Percentiles rank a stretch among this genome's conserved stretches.
Conservation (phyloP, 2,113 vertebrate genomes). For the Dipodomys spectabilis region DNA sequence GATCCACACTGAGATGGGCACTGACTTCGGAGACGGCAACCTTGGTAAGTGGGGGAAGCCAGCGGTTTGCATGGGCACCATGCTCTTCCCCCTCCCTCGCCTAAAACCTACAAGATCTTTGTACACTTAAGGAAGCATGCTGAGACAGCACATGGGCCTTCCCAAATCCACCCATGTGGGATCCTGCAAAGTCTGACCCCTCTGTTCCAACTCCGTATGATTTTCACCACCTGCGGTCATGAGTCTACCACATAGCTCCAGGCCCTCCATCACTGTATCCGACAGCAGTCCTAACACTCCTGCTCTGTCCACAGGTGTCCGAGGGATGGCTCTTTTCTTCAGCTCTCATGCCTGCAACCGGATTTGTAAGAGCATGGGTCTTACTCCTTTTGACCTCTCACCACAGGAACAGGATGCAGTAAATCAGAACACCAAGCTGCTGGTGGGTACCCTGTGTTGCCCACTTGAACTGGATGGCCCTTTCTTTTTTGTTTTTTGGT, state of each 20-base stretch:
- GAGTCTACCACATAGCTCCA: not conserved
- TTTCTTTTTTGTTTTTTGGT: no score
- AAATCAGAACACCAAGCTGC: constrained; percentile 92
- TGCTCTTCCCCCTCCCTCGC: no score
- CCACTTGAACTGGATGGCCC: accelerated
- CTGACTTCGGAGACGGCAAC: constrained; percentile 98
- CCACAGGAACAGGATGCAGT: constrained; percentile 89
- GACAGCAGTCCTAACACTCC: not conserved
- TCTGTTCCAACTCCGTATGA: not conserved
- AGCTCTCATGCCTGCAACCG: constrained; percentile 97
- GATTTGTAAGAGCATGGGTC: constrained; percentile 96
- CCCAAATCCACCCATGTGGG: no score
- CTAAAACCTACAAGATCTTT: not conserved
- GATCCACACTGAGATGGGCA: constrained; percentile 95
- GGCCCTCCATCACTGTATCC: not conserved
- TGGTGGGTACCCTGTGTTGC: constrained; percentile 87
- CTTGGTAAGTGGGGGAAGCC: constrained; percentile 88
- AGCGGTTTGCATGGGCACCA: accelerated
- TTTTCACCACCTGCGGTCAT: accelerated
- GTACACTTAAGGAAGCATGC: not conserved
- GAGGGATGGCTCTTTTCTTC: constrained; percentile 99
- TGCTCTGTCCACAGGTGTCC: constrained; percentile 89
- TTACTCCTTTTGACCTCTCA: constrained; percentile 94
- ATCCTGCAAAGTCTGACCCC: not conserved
- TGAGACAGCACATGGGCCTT: accelerated